A percentile compares a stretch with the other conserved stretches of the same genome.
Evolutionary conservation across 2,888 invertebrate genomes (phyloP).

Genomic region (Venustoraphidia nigricollis): DNA sequence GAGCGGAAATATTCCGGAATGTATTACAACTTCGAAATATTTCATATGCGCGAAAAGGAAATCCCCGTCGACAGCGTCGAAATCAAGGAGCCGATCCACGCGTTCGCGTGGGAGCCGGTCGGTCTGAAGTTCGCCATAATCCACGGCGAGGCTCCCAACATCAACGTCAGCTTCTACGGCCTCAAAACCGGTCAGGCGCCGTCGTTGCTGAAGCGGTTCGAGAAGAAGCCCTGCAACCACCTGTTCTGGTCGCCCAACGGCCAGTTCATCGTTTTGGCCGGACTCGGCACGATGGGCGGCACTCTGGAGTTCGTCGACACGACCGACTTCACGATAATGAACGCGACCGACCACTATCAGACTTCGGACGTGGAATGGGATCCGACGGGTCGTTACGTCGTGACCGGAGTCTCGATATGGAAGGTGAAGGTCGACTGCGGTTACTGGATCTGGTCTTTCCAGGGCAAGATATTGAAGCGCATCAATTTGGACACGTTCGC

Average conservation of each 20-base stretch:
- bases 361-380: constrained; percentile 98
- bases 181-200: constrained; percentile 84
- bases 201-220: constrained; percentile 69
- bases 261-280: constrained; percentile 89
- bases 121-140: constrained; percentile 95
- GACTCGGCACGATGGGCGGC: constrained; percentile 69
- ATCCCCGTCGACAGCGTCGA: constrained; percentile 97
- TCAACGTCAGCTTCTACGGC: constrained; percentile 84
- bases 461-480: constrained; percentile 60
- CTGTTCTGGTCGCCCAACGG: constrained; percentile 94
- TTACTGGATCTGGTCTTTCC: constrained; percentile 97
- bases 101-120: constrained; percentile 96
- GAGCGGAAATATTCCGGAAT: constrained; percentile 91
- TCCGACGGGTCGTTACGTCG: constrained; percentile 94
- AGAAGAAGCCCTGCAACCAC: constrained; percentile 79
- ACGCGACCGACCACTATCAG: constrained; percentile 80
- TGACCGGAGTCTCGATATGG: constrained; percentile 89
- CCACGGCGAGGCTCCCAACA: constrained; percentile 78
- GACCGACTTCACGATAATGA: constrained; percentile 90
- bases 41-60: constrained; percentile 95
- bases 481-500: constrained; percentile 86
- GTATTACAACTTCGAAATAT: constrained; percentile 97
- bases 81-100: constrained; percentile 81
- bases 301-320: constrained; percentile 91
- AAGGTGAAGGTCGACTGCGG: constrained; percentile 87